phyloP scores from a whole-genome alignment of 2,888 invertebrate species.

The Leptarthrus brevirostris region DNA sequence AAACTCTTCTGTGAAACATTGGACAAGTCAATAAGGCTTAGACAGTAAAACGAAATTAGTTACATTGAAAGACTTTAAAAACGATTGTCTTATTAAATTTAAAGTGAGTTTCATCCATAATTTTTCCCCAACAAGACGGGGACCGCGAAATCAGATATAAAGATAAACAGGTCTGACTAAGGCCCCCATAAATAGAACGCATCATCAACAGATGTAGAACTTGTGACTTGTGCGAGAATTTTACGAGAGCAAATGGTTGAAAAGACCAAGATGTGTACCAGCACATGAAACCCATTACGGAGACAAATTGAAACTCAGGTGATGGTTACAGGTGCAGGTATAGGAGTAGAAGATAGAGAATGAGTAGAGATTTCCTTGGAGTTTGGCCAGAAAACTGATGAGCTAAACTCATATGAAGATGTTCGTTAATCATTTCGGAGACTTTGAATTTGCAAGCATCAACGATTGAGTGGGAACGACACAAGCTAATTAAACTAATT shows the following conservation, averaged over 20 bases:
- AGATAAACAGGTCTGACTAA: background rate
- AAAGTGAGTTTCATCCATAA: too few species aligned
- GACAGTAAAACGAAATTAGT: background rate
- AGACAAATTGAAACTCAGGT: background rate
- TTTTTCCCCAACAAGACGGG: too few species aligned
- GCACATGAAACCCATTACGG: too few species aligned
- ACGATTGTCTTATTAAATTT: background rate
- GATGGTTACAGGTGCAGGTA: background rate
- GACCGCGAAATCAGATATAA: background rate
- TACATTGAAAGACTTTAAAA: background rate
- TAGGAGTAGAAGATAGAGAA: background rate
- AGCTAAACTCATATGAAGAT: background rate
- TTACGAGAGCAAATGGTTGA: too few species aligned
- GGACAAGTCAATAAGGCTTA: background rate
- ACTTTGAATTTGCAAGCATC: background rate
- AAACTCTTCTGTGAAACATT: too few species aligned
- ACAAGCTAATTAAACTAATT: too few species aligned
- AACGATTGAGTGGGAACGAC: too few species aligned
- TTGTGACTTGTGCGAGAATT: background rate
- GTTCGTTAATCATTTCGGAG: background rate
- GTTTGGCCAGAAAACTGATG: background rate
- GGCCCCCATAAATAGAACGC: background rate
- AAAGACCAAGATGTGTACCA: too few species aligned
- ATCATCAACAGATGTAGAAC: conserved; percentile 2
- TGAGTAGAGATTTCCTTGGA: background rate